Evolutionary conservation across 2,113 vertebrate genomes (phyloP).

Genomic region (Otus sunia): DNA sequence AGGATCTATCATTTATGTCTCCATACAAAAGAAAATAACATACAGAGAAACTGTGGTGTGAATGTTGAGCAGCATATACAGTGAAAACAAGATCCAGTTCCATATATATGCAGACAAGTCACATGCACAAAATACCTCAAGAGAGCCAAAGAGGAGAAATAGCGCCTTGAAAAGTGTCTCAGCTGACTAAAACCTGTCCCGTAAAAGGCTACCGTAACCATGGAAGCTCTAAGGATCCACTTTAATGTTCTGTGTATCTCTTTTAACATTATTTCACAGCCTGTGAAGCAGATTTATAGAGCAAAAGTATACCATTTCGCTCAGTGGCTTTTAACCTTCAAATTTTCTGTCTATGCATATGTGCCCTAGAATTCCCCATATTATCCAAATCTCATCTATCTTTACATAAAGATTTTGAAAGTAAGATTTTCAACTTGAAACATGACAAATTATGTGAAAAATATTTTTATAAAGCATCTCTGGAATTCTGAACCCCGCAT

Average conservation of each 20-base stretch:
- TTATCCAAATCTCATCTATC: neutral
- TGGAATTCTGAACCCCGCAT: neutral
- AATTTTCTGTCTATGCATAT: neutral
- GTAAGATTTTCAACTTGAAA: neutral
- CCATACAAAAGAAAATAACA: neutral
- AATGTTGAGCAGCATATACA: neutral
- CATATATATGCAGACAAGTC: neutral
- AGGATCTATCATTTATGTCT: neutral
- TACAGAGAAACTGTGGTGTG: neutral
- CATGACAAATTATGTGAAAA: neutral
- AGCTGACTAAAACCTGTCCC: neutral
- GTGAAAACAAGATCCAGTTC: neutral
- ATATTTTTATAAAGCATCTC: neutral
- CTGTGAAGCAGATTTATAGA: neutral
- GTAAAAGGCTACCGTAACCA: neutral
- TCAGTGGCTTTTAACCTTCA: neutral
- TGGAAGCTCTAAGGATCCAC: fast-evolving
- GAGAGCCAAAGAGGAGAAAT: neutral
- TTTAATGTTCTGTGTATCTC: neutral
- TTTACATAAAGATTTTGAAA: neutral
- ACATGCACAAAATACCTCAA: neutral
- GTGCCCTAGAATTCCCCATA: neutral
- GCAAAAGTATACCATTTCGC: neutral
- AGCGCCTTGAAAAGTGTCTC: neutral
- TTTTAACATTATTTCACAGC: neutral